A percentile compares a stretch with the other conserved stretches of the same genome.
These are phyloP conservation scores for Drosophila meridionalis DNA, from an alignment of 2,888 invertebrate species.

Conservation along the genomic window DNA sequence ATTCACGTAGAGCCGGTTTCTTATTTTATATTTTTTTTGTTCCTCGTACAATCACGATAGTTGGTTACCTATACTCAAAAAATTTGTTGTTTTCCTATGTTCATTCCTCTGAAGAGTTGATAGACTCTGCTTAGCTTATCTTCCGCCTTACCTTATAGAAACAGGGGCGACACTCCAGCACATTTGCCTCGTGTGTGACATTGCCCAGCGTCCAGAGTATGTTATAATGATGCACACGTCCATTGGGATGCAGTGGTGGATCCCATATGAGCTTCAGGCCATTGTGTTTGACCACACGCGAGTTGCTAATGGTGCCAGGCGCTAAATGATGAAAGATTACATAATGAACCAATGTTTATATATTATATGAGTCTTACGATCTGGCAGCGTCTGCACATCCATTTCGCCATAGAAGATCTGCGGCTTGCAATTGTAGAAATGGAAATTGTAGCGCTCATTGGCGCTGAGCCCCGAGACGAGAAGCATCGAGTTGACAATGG, in stretches of 20 bases:
- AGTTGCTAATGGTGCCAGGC: slow-evolving; percentile 84
- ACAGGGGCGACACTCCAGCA: slow-evolving; percentile 75
- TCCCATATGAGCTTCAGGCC: slow-evolving; percentile 84
- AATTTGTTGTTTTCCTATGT: no score
- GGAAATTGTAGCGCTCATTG: slow-evolving; percentile 78
- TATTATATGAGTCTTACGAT: slow-evolving; percentile 76
- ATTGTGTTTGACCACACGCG: slow-evolving; percentile 78
- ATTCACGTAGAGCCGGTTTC: no score
- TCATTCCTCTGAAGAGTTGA: no score
- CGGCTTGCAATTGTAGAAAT: slow-evolving; percentile 80
- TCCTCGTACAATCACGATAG: no score
- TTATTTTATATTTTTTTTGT: no score
- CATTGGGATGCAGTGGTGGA: slow-evolving; percentile 83
- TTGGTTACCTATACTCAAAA: no score
- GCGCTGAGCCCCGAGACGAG: slow-evolving; percentile 77
- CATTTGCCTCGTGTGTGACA: slow-evolving; percentile 82
- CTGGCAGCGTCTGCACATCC: slow-evolving; percentile 82
- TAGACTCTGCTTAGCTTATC: no score
- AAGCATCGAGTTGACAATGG: slow-evolving; percentile 75
- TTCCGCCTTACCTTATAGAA: slow-evolving; percentile 73
- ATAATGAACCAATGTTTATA: neutral
- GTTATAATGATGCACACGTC: slow-evolving; percentile 83
- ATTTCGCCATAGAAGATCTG: slow-evolving; percentile 81
- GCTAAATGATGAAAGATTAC: slow-evolving; percentile 56
- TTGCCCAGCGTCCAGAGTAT: slow-evolving; percentile 83